phyloP scores from a whole-genome alignment of 2,888 invertebrate species.

The Acheta domesticus region DNA sequence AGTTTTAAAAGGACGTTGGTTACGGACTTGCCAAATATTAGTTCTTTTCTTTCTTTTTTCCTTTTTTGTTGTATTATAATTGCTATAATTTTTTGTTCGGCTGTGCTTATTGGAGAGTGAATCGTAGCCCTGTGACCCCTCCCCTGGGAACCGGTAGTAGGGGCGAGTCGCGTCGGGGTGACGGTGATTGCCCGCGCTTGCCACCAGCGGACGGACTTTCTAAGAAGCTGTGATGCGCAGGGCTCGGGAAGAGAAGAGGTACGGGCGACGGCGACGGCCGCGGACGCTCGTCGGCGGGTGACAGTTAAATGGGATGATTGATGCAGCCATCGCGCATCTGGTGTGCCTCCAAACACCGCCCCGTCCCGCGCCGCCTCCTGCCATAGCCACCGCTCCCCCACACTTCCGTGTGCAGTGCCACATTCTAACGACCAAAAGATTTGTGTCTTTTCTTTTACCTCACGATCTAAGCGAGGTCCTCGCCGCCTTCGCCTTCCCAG shows the following conservation, averaged over 20 bases:
- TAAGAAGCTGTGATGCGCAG: background rate
- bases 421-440: conserved; percentile 36
- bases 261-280: no score
- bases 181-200: background rate
- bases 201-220: background rate
- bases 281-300: conserved; percentile 25
- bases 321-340: conserved; percentile 33
- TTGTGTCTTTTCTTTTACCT: conserved; percentile 27
- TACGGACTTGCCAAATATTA: no score
- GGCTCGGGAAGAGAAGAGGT: no score
- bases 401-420: conserved; percentile 24
- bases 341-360: conserved; percentile 23
- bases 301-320: conserved; percentile 36
- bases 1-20: no score
- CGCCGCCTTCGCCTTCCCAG: background rate
- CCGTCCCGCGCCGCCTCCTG: conserved; percentile 29
- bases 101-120: no score
- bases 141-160: no score
- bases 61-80: no score
- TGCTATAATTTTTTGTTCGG: no score
- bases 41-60: no score
- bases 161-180: background rate
- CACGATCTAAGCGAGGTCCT: conserved; percentile 19
- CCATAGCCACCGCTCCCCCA: background rate
- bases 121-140: no score